Base-by-base conservation (phyloP, 2,888 invertebrate species). In the Scaptomyza caliginosa region DNA sequence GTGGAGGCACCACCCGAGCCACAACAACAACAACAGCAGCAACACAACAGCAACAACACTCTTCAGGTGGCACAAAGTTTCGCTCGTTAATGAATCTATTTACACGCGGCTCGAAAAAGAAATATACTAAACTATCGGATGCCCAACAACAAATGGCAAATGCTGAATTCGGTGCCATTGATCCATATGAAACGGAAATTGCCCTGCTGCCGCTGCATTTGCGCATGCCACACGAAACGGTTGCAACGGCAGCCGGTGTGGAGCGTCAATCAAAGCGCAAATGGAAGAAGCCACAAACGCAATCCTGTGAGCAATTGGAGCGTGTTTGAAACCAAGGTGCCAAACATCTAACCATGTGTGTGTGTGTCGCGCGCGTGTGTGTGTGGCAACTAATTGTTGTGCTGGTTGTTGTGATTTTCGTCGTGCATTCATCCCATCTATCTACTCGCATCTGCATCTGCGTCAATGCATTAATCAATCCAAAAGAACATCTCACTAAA, bases 271-370 rank as follows among this genome's bases (percentile, higher is more conserved):
- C 65, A 5, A 84, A 84, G 21, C 69, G 74, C 28, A 87, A 85
- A 19, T 64, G 63, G 54, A 83, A 84, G 62, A 88, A 86, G 45
- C 83, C 84, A 3, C 87, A 88, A 30, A 90, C 90, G 11, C 89
- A 89, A 39, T 89, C 89, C 21, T 89, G 89, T 49, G 89, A 89
- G 59, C 90, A 89, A 62, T 68, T 89, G 74, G 89, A 89, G 55
- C 78, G 87, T 17, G 77, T 88, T 40, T 85, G 58, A 66, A 26
- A 1, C 24, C 24, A 26, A 10, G 8, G 34, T 7, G 23, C 5
- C 38, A 24, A 8, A 13, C 7, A 5, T 21, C 7, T 30, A 17
- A 24, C 11, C 21, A 10, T 34, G 24, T 43, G 46, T 39, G 39
- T 28, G 50, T 56, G 24, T 3, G 28, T 51, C n/a, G n/a, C n/a